phyloP scores from a whole-genome alignment of 2,797 vertebrate genomes.

The Anableps anableps region DNA sequence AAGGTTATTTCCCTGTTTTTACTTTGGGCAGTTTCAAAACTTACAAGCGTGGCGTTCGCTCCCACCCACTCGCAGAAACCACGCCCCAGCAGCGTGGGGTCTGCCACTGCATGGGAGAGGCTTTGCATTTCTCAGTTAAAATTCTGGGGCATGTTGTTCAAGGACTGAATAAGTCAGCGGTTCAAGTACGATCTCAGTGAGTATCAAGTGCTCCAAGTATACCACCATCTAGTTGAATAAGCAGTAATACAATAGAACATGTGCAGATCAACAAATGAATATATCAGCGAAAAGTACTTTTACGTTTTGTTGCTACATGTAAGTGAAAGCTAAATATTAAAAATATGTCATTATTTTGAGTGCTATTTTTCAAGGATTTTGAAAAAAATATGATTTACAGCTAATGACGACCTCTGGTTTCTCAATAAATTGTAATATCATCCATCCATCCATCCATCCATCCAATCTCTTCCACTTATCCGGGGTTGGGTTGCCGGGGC shows the following conservation, averaged over 20 bases:
- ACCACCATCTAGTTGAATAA: not conserved
- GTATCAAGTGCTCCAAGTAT: not conserved
- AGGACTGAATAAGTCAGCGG: slow-evolving; percentile 20
- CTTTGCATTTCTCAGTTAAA: slow-evolving; percentile 53
- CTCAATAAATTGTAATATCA: not conserved
- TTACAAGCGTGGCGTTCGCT: slow-evolving; percentile 54
- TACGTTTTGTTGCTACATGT: too few relatives aligned
- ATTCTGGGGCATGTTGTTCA: slow-evolving; percentile 37
- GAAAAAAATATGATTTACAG: not conserved
- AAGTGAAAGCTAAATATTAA: not conserved
- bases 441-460: too few relatives aligned
- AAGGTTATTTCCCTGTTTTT: slow-evolving; percentile 54
- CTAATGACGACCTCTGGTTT: not conserved
- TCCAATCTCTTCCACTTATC: too few relatives aligned
- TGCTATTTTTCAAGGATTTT: not conserved
- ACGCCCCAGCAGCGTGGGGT: slow-evolving; percentile 57
- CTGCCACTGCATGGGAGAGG: slow-evolving; percentile 23
- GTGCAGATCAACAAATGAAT: not conserved
- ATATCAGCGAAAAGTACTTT: not conserved
- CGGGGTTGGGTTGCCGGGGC: too few relatives aligned
- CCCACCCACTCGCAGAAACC: slow-evolving; percentile 37
- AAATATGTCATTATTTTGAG: not conserved
- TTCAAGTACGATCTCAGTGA: not conserved
- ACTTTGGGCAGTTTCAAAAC: slow-evolving; percentile 69
- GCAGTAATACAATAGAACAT: not conserved